Evolutionary conservation across 2,113 vertebrate genomes (phyloP).

Genomic region (Microcebus jonahi): DNA sequence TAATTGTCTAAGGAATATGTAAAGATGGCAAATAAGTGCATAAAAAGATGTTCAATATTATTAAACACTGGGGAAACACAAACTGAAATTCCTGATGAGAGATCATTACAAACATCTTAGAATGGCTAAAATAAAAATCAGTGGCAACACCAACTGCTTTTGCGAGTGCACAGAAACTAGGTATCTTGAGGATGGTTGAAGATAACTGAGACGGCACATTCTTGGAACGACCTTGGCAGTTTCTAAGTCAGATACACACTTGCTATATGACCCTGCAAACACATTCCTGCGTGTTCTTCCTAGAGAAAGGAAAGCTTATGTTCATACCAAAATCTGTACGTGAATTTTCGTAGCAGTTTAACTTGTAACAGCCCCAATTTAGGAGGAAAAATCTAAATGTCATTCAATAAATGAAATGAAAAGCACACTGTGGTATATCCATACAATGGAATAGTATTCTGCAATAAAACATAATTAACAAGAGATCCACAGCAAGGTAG

Average conservation of each 20-base stretch:
- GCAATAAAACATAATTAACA: background rate
- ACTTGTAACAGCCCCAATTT: background rate
- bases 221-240: background rate
- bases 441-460: background rate
- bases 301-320: background rate
- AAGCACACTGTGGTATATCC: background rate
- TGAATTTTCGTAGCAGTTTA: background rate
- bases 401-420: background rate
- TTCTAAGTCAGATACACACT: background rate
- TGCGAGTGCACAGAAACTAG: background rate
- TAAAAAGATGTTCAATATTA: background rate
- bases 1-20: background rate
- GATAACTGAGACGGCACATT: background rate
- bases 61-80: background rate
- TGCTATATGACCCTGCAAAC: background rate
- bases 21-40: background rate
- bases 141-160: background rate
- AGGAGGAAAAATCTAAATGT: background rate
- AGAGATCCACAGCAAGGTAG: background rate
- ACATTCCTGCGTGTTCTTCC: background rate
- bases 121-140: background rate
- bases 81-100: background rate
- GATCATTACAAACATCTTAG: background rate
- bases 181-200: background rate
- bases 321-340: background rate